These are phyloP conservation scores for Alsophila aescularia DNA, from an alignment of 2,888 invertebrate species.

Conservation along the genomic window DNA sequence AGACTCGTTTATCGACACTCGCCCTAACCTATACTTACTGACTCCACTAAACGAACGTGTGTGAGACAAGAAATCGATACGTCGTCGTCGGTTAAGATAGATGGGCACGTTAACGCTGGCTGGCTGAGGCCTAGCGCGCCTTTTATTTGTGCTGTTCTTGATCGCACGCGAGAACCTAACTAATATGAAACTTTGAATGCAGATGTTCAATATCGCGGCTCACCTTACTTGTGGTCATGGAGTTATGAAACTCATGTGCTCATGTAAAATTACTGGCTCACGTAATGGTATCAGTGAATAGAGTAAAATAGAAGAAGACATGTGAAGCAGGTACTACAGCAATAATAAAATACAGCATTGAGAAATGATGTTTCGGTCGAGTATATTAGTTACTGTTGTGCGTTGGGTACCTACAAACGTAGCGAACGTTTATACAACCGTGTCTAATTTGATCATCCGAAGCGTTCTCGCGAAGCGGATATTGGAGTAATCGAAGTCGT, in stretches of 20 bases:
- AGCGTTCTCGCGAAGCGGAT: conserved; percentile 18
- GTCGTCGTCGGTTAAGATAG: conserved; percentile 9
- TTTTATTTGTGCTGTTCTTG: background rate
- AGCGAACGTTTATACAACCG: conserved; percentile 10
- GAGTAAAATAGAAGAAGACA: too few species aligned
- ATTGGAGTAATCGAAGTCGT: conserved; percentile 12
- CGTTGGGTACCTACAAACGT: conserved; percentile 5
- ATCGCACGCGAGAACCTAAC: background rate
- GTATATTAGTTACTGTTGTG: background rate
- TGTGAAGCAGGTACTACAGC: background rate
- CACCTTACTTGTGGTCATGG: too few species aligned
- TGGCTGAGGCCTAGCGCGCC: background rate
- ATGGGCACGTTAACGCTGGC: conserved; percentile 2
- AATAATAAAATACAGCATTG: conserved; percentile 4
- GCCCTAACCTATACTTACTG: background rate
- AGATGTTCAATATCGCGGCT: background rate
- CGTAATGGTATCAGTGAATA: too few species aligned
- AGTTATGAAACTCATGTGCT: too few species aligned
- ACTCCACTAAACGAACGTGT: background rate
- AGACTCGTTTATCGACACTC: conserved; percentile 14
- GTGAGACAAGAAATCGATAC: conserved; percentile 17
- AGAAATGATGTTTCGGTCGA: background rate
- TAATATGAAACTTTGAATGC: background rate
- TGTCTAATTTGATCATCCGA: conserved; percentile 21
- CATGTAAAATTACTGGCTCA: too few species aligned